Evolutionary conservation across 2,113 vertebrate species (phyloP), one percentile per base, ranked within the genome.

Genomic region (Romanogobio albipinnatus): DNA sequence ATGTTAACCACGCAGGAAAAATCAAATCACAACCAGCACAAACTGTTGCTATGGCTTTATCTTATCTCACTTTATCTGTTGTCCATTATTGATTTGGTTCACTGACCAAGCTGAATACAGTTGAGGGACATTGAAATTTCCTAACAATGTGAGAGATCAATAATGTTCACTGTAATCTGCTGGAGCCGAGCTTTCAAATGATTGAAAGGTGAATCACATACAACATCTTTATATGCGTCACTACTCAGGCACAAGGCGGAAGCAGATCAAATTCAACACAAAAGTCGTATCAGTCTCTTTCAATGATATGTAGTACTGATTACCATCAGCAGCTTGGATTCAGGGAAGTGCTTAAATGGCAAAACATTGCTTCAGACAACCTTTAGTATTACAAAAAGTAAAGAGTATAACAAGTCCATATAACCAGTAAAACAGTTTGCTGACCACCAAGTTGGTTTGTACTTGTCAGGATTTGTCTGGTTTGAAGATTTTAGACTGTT

Each of bases 61-160:
- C 58, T 11, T 51, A 36, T 76, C n/a, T 79, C 39, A 62, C n/a
- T 79, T 45, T 17, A 62, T 79, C n/a, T 26, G n/a, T 17, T 24
- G 36, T 79, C 14, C 36, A 45, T 47, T 79, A 79, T 47, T 79
- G 56, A 79, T 45, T 62, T 61, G 39, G 22, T 45, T 59, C 58
- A 45, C 56, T 36, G 26, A 22, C 24, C 56, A 39, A 79, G 39
- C 19, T 62, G 56, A 79, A 79, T 45, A 19, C 17, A 62, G 39
- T 79, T 79, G 13, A 1, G 1, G 77, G 75, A 77, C 75, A 77
- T 39, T 62, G 76, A 45, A 78, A 45, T 79, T 10, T 61, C n/a
- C 39, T n/a, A 24, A 76, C 74, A 76, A 76, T 56, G 74, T 7
- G 8, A 53, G 49, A 76, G 53, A 76, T 76, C 74, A 76, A 56